These are phyloP conservation scores for Prionailurus bengalensis DNA, from an alignment of 2,113 vertebrate species.

Conservation along the genomic window DNA sequence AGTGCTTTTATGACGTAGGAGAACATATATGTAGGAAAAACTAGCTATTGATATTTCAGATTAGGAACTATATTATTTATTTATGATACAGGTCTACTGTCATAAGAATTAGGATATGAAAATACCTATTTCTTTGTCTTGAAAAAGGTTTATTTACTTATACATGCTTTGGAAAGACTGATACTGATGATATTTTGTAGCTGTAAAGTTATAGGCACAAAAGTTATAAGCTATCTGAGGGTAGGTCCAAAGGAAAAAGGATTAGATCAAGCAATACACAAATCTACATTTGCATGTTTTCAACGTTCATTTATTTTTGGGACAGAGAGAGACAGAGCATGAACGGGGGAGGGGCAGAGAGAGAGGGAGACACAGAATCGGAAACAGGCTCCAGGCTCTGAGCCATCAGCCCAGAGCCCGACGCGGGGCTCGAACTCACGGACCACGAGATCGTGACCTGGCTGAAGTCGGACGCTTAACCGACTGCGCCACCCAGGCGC, in stretches of 20 bases:
- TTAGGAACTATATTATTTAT: background rate
- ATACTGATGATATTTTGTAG: background rate
- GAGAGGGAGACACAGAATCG: too few species aligned
- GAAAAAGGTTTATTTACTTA: background rate
- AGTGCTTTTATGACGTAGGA: background rate
- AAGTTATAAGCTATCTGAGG: background rate
- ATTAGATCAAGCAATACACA: background rate
- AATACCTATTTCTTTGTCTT: background rate
- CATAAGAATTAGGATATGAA: background rate
- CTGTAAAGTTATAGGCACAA: background rate
- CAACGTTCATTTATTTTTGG: too few species aligned
- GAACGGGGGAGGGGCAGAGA: too few species aligned
- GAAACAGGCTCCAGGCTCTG: too few species aligned
- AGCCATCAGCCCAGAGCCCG: too few species aligned
- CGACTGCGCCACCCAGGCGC: too few species aligned
- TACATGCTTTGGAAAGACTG: background rate
- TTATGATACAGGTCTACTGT: background rate
- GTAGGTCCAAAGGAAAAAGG: background rate
- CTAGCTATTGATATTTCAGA: slow-evolving; percentile 49
- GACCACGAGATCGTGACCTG: too few species aligned
- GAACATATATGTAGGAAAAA: background rate
- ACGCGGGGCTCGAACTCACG: too few species aligned
- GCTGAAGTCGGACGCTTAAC: too few species aligned
- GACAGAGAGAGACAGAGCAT: too few species aligned
- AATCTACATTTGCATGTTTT: background rate